phyloP scores from a whole-genome alignment of 1,140 invertebrate species.

The Ceratoteleas bidentatus region DNA sequence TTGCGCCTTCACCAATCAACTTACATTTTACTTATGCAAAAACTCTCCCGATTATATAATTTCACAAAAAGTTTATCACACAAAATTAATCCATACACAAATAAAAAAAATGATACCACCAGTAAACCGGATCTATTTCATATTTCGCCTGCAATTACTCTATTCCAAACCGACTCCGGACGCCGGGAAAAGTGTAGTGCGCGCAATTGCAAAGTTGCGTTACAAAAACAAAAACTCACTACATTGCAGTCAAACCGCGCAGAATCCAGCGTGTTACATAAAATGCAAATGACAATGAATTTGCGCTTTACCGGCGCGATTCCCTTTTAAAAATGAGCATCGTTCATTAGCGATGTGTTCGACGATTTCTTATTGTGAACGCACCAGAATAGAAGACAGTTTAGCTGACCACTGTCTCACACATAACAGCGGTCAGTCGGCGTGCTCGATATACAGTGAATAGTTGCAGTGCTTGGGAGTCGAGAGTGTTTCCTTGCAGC shows the following conservation, averaged over 20 bases:
- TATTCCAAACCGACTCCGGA: no score
- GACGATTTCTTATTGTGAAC: conserved; percentile 50
- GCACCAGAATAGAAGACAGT: conserved; percentile 55
- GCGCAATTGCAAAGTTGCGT: no score
- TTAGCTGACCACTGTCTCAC: conserved; percentile 42
- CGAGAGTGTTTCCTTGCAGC: conserved; percentile 38
- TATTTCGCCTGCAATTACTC: no score
- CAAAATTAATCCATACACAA: no score
- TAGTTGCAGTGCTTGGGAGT: conserved; percentile 44
- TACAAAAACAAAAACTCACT: no score
- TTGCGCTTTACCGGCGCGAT: conserved; percentile 15
- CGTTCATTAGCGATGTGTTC: conserved; percentile 7
- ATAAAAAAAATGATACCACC: no score
- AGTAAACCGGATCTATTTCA: no score
- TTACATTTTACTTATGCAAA: no score
- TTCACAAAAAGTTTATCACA: no score
- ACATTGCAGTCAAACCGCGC: background rate
- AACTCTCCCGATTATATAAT: no score
- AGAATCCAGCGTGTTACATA: conserved; percentile 12
- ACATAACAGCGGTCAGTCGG: conserved; percentile 55
- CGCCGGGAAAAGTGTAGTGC: no score
- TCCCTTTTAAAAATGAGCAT: conserved; percentile 17
- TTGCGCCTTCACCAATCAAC: no score
- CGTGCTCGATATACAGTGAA: conserved; percentile 56
- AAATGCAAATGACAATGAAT: conserved; percentile 36